Percentiles rank a stretch among this genome's conserved stretches.
Conservation (phyloP, 2,113 vertebrate genomes). For the Notarius lentiginosus region DNA sequence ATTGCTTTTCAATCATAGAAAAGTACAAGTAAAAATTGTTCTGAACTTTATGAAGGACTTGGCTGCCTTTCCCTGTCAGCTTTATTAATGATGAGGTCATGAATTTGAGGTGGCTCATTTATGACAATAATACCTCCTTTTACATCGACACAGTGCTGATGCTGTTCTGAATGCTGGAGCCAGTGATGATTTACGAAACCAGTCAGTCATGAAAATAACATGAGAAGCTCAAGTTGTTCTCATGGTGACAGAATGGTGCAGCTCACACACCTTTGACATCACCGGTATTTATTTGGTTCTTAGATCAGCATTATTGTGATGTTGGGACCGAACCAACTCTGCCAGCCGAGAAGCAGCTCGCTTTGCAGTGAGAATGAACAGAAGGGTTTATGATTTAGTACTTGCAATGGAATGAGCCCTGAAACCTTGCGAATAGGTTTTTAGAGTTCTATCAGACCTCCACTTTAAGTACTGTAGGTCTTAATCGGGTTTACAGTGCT, state of each 20-base stretch:
- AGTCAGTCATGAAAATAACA: slow-evolving; percentile 1
- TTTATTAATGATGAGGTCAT: background rate
- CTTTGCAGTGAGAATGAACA: background rate
- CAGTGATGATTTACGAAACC: background rate
- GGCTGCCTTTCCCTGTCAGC: background rate
- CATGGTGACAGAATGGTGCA: background rate
- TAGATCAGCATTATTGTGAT: background rate
- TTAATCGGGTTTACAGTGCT: background rate
- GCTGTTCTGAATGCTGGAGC: background rate
- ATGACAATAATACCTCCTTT: background rate
- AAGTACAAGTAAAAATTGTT: background rate
- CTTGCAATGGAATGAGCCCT: background rate
- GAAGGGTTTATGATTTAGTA: background rate
- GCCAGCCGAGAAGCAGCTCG: background rate
- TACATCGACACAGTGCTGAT: background rate
- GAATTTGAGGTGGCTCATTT: background rate
- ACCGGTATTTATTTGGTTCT: background rate
- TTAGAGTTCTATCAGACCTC: background rate
- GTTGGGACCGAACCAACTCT: background rate
- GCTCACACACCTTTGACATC: background rate
- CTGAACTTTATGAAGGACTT: background rate
- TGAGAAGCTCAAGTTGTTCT: background rate
- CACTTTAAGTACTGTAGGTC: background rate
- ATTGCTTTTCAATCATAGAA: too few species aligned
- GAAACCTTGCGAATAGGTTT: background rate